Conservation (phyloP, 2,888 invertebrate genomes). For the Lepeophtheirus nordmannii region DNA sequence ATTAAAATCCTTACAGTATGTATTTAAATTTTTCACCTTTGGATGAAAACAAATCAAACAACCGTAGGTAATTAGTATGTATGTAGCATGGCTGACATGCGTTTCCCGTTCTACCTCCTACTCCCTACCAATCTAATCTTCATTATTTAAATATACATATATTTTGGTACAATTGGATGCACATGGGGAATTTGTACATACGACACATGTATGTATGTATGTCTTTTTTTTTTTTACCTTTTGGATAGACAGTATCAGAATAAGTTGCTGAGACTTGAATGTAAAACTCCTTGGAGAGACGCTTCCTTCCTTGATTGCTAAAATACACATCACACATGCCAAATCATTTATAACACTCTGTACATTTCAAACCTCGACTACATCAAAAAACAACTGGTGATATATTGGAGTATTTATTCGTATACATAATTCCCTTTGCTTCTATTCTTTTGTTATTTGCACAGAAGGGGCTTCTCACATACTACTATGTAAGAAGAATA, state of each 20-base stretch:
- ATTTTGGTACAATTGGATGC: no score
- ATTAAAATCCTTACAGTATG: no score
- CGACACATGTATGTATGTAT: no score
- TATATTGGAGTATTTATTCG: not conserved
- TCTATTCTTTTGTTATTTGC: not conserved
- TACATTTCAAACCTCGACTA: not conserved
- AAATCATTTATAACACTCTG: not conserved
- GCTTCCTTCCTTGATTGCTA: not conserved
- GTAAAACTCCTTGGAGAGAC: not conserved
- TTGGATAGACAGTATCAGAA: not conserved
- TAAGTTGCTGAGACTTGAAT: not conserved
- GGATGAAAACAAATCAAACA: no score
- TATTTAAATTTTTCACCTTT: no score
- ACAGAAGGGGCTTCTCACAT: not conserved
- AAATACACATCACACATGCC: not conserved
- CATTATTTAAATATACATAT: no score
- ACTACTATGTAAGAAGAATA: not conserved
- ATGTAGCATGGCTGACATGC: no score
- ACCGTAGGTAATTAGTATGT: no score
- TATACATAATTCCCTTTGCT: not conserved
- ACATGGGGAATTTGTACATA: no score
- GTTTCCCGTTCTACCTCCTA: no score
- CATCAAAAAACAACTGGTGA: not conserved
- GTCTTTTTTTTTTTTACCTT: not conserved
- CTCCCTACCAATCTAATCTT: no score